Percentiles rank a stretch among this genome's conserved stretches.
Evolutionary conservation across 2,113 vertebrate genomes (phyloP).

Genomic region (Rostratula benghalensis): DNA sequence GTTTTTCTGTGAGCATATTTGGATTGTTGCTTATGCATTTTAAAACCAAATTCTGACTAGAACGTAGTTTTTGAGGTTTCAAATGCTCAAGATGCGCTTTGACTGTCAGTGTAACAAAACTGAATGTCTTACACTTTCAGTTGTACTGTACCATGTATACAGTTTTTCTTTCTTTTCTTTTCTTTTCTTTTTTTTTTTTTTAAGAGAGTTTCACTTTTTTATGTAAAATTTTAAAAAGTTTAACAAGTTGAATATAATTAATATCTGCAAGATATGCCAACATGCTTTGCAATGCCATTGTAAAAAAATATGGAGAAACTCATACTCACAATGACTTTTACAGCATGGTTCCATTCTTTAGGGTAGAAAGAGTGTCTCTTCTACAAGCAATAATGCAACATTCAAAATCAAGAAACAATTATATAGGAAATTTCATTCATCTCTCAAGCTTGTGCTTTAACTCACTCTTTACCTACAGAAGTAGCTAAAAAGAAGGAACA

Average conservation of each 20-base stretch:
- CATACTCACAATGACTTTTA: not conserved
- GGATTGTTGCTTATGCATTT: not conserved
- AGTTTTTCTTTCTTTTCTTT: no score
- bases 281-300: accelerated
- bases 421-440: not conserved
- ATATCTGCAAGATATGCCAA: not conserved
- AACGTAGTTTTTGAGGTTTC: not conserved
- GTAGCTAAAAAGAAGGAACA: not conserved
- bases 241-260: not conserved
- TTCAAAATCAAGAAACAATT: not conserved
- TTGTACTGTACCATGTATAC: not conserved
- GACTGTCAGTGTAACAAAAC: not conserved
- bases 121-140: not conserved
- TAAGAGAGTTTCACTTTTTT: not conserved
- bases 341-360: not conserved
- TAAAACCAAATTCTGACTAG: not conserved
- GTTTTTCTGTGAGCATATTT: not conserved
- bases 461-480: not conserved
- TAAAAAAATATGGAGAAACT: not conserved
- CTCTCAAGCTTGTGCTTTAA: not conserved
- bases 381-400: not conserved
- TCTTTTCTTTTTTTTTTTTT: not conserved
- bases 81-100: not conserved
- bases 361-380: not conserved
- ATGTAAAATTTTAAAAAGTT: not conserved